Evolutionary conservation across 2,888 invertebrate species (phyloP).

Genomic region (Scaptomyza polygonia): DNA sequence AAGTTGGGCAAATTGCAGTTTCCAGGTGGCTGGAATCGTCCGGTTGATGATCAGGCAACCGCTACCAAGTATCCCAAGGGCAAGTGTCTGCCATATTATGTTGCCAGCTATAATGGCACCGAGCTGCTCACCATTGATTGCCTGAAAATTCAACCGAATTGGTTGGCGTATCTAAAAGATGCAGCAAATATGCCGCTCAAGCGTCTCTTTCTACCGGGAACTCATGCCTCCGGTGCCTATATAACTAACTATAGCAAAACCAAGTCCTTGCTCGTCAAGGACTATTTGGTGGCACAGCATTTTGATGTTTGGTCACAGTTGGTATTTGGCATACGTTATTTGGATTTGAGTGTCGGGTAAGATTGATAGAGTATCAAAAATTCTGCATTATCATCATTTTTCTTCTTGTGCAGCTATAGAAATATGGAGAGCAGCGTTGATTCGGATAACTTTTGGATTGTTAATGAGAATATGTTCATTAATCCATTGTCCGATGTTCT

Average conservation of each 20-base stretch:
- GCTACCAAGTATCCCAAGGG: slow-evolving; percentile 82
- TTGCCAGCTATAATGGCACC: slow-evolving; percentile 87
- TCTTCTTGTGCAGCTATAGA: slow-evolving; percentile 59
- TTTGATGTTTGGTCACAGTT: slow-evolving; percentile 92
- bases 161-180: slow-evolving; percentile 89
- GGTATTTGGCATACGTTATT: slow-evolving; percentile 92
- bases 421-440: slow-evolving; percentile 55
- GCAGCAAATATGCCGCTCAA: slow-evolving; percentile 77
- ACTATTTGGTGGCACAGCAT: slow-evolving; percentile 87
- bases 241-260: slow-evolving; percentile 73
- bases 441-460: slow-evolving; percentile 80
- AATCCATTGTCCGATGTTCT: slow-evolving; percentile 88
- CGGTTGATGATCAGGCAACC: slow-evolving; percentile 66
- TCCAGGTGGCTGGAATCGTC: slow-evolving; percentile 87
- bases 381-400: not conserved
- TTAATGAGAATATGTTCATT: slow-evolving; percentile 84
- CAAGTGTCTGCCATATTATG: slow-evolving; percentile 90
- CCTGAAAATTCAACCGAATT: slow-evolving; percentile 92
- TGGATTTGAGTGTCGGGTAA: slow-evolving; percentile 92
- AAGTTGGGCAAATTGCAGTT: slow-evolving; percentile 86
- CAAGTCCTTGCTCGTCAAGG: slow-evolving; percentile 77
- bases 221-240: slow-evolving; percentile 87
- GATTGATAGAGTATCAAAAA: slow-evolving; percentile 67
- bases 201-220: slow-evolving; percentile 85
- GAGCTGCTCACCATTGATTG: slow-evolving; percentile 88